phyloP scores from a whole-genome alignment of 1,140 invertebrate species.

The Pissodes strobi region DNA sequence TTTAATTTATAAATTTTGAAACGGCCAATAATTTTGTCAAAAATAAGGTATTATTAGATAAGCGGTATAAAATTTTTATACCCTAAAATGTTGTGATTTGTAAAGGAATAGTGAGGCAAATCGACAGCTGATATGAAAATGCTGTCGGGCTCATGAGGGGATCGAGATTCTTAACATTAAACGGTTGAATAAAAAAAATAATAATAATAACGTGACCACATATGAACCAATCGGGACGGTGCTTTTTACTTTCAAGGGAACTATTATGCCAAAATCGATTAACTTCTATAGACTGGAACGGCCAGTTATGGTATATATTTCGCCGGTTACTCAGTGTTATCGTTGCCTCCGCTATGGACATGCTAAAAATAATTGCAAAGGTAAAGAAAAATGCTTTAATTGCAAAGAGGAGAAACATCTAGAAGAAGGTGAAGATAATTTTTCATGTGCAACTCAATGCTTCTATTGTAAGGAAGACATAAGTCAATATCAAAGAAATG shows the following conservation, averaged over 20 bases:
- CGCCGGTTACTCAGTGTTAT: conserved; percentile 15
- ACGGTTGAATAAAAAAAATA: conserved; percentile 13
- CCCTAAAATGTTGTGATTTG: conserved; percentile 20
- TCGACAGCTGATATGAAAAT: not conserved
- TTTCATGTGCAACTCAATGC: conserved; percentile 5
- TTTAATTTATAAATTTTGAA: conserved; percentile 5
- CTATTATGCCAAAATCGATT: conserved; percentile 1
- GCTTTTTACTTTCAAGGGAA: conserved; percentile 10
- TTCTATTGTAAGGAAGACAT: conserved; percentile 4
- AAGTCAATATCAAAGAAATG: conserved; percentile 14
- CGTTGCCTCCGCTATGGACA: conserved; percentile 15
- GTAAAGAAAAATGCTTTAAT: not conserved
- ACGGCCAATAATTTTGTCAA: conserved; percentile 12
- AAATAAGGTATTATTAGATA: conserved; percentile 10
- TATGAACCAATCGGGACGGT: not conserved
- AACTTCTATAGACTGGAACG: not conserved
- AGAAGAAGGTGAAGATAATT: not conserved
- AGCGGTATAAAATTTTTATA: conserved; percentile 11
- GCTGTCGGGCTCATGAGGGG: not conserved
- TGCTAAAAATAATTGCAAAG: conserved; percentile 23
- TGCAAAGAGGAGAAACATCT: not conserved
- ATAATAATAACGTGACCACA: not conserved
- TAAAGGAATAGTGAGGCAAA: conserved; percentile 21
- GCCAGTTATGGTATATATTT: not conserved
- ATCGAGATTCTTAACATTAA: conserved; percentile 11